Base-by-base conservation (phyloP, 2,888 invertebrate genomes). In the Sympetrum striolatum region DNA sequence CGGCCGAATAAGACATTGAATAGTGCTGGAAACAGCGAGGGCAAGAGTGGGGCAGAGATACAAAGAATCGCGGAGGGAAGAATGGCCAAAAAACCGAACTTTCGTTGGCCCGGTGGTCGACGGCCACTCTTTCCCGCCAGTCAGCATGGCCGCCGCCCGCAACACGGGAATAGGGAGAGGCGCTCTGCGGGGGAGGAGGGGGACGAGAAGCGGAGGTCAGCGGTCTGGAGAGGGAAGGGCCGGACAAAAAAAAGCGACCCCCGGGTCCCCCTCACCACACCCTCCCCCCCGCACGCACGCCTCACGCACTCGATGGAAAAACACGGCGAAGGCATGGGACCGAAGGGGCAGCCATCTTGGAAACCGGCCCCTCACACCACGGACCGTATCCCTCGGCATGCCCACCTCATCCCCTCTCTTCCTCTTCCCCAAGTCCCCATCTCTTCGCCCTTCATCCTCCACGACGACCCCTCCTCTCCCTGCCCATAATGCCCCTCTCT, bases 81-180 rank as follows among this genome's bases (percentile, higher is more conserved):
- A 73, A 73, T 73, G 73, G 73, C 31, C 73, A 73, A 73, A 73
- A 73, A 73, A 25, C 14, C 25, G 31, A 73, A 25, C 14, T 73
- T 31, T 31, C 31, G 64, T 64, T 64, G 64, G 64, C 73, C 31
- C 73, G 25, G 73, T 73, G 73, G 73, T 73, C 73, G 73, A 31
- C 14, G n/a, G 64, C n/a, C 25, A 1, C 25, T 31, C 73, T 73
- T 80, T 80, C 37, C 39, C 37, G 37, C 80, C 39, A 80, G 64
- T 22, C 86, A 86, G 86, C 86, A 86, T 86, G 86, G 86, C 86
- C 60, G 86, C 86, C 37, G 86, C 39, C 86, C 58, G 37, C 60
- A 60, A n/a, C 31, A 15, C 35, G 86, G 37, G 37, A 15, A 18
- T 53, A 53, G 86, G 86, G 58, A 39, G 80, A 37, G 80, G 60